Conservation (phyloP, 2,888 invertebrate genomes). For the Erpobdella octoculata region DNA sequence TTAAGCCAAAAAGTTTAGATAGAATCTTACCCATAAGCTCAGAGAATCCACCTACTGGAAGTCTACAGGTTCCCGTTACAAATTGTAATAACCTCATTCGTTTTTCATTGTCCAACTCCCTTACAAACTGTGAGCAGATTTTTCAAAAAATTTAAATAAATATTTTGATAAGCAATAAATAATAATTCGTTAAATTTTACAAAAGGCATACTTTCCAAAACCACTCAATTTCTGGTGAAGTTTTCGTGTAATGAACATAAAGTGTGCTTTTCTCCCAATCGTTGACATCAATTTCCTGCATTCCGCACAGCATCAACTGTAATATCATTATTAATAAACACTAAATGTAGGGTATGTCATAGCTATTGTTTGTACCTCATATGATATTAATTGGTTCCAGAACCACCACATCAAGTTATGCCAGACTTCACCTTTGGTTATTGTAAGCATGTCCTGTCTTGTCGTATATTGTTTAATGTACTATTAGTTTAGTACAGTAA, state of each 20-base stretch:
- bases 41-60: slow-evolving; percentile 96
- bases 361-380: no score
- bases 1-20: no score
- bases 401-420: no score
- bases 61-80: slow-evolving; percentile 96
- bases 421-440: no score
- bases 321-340: no score
- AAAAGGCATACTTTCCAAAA: slow-evolving; percentile 99
- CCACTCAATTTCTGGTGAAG: slow-evolving; percentile 93
- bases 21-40: slow-evolving; percentile 84
- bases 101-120: slow-evolving; percentile 39
- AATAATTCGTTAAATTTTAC: slow-evolving; percentile 66
- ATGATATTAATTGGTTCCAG: no score
- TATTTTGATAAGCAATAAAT: neutral
- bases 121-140: slow-evolving; percentile 33
- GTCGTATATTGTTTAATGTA: no score
- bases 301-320: slow-evolving; percentile 69
- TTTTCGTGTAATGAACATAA: slow-evolving; percentile 91
- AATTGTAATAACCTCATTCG: slow-evolving; percentile 56
- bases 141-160: neutral
- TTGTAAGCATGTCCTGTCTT: no score
- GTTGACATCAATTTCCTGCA: slow-evolving; percentile 99
- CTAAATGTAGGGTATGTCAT: no score
- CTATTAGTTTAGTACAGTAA: no score
- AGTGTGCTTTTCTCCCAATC: slow-evolving; percentile 98